A percentile compares a stretch with the other conserved stretches of the same genome.
Evolutionary conservation across 1,140 invertebrate genomes (phyloP).

Genomic region (Varroa destructor): DNA sequence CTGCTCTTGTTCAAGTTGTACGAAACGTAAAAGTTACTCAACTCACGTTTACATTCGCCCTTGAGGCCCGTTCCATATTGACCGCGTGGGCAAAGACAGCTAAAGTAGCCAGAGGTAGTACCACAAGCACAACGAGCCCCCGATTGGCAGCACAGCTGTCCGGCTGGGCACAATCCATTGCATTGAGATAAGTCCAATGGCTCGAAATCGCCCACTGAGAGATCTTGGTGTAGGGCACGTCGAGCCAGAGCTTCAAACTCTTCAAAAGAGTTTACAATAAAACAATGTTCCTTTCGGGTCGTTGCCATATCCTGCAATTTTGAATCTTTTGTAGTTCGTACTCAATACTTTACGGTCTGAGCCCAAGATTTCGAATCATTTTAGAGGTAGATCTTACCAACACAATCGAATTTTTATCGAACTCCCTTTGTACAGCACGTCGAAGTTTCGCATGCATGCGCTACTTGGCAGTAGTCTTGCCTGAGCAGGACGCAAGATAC

Average conservation of each 20-base stretch:
- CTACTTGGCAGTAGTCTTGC: too few species aligned
- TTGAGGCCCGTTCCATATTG: constrained; percentile 53
- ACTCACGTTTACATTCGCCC: constrained; percentile 50
- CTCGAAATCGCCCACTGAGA: constrained; percentile 29
- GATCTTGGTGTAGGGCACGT: constrained; percentile 55
- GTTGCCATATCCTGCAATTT: constrained; percentile 50
- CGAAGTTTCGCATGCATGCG: too few species aligned
- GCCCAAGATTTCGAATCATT: too few species aligned
- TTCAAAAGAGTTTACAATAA: constrained; percentile 54
- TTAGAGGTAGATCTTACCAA: too few species aligned
- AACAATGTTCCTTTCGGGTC: constrained; percentile 51
- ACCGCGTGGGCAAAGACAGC: constrained; percentile 52
- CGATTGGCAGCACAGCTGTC: constrained; percentile 48
- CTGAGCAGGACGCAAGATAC: too few species aligned
- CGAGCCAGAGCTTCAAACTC: constrained; percentile 57
- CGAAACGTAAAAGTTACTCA: neutral
- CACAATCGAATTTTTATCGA: too few species aligned
- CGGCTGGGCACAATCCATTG: constrained; percentile 45
- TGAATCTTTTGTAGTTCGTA: too few species aligned
- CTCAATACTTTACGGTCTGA: too few species aligned
- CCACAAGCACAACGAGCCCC: constrained; percentile 53
- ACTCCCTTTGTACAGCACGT: too few species aligned
- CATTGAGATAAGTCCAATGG: constrained; percentile 40
- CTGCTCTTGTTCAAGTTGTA: neutral
- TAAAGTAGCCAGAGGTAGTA: constrained; percentile 53